These are phyloP conservation scores for Papilio helenus DNA, from an alignment of 1,140 invertebrate genomes.

Conservation along the genomic window DNA sequence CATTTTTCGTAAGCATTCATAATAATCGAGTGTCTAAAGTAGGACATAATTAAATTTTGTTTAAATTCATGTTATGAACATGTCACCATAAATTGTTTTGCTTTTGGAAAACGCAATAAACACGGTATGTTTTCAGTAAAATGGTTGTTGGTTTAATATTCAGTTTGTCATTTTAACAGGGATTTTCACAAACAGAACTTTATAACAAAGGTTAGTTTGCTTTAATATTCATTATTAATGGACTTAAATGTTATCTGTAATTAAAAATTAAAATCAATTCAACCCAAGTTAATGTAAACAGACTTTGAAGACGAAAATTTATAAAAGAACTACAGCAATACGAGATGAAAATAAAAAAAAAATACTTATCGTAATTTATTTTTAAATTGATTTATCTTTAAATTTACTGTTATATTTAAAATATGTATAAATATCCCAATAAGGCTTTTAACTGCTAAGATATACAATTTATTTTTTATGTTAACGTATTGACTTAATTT, in stretches of 20 bases:
- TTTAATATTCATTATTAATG: too few species aligned
- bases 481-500: constrained; percentile 6
- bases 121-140: neutral
- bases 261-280: neutral
- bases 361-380: neutral
- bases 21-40: too few species aligned
- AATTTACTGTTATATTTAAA: neutral
- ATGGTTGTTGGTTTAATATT: neutral
- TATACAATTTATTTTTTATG: neutral
- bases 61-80: neutral
- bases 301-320: neutral
- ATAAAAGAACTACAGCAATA: neutral
- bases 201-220: too few species aligned
- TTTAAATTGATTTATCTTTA: neutral
- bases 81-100: neutral
- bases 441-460: constrained; percentile 3
- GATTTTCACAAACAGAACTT: neutral
- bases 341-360: neutral
- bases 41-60: neutral
- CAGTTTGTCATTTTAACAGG: neutral
- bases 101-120: neutral
- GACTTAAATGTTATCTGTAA: too few species aligned
- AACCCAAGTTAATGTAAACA: neutral
- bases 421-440: neutral
- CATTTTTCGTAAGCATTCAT: too few species aligned